Evolutionary conservation across 1,140 invertebrate species (phyloP).

Genomic region (Brachionus rubens): DNA sequence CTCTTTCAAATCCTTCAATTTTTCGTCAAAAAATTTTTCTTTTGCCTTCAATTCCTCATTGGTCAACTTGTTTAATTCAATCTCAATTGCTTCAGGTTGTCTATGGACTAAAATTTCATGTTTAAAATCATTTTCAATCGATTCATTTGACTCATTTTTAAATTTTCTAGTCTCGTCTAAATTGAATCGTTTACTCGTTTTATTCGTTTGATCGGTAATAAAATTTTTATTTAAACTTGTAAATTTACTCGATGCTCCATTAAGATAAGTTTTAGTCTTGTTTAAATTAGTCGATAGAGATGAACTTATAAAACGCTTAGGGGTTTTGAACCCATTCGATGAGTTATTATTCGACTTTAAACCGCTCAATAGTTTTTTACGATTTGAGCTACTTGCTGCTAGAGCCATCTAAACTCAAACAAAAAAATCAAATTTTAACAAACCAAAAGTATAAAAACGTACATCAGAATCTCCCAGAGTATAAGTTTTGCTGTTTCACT

Average conservation of each 20-base stretch:
- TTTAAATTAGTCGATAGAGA: not conserved
- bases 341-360: not conserved
- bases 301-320: not conserved
- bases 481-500: not conserved
- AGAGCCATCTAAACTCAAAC: not conserved
- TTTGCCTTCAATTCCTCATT: not conserved
- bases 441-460: no score
- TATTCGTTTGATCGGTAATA: no score
- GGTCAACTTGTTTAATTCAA: not conserved
- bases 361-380: not conserved
- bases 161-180: no score
- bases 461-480: no score
- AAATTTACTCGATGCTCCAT: not conserved
- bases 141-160: not conserved
- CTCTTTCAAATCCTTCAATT: not conserved
- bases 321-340: not conserved
- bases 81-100: not conserved
- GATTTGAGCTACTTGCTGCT: not conserved
- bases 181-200: no score
- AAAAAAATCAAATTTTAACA: no score
- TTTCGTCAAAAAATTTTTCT: conserved; percentile 16
- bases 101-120: not conserved
- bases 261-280: not conserved
- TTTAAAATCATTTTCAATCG: not conserved
- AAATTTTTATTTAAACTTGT: no score